A percentile compares a stretch with the other conserved stretches of the same genome.
phyloP scores from a whole-genome alignment of 2,113 vertebrate species.

The Lophura nycthemera region DNA sequence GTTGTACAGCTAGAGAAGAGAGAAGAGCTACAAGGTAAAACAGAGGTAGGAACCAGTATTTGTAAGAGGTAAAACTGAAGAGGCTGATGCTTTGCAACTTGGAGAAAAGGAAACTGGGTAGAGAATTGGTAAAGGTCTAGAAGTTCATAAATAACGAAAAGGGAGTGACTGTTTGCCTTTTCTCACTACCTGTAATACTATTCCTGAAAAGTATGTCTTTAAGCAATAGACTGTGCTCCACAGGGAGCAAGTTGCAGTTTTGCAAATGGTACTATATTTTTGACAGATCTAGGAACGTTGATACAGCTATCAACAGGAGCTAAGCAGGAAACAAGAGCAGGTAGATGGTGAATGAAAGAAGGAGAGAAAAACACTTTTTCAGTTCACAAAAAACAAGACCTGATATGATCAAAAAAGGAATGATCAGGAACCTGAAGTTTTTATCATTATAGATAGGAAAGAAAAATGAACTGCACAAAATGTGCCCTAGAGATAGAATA shows the following conservation, averaged over 20 bases:
- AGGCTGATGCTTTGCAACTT: neutral
- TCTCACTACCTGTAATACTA: neutral
- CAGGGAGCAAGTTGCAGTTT: neutral
- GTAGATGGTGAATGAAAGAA: neutral
- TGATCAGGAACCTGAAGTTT: neutral
- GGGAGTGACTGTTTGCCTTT: neutral
- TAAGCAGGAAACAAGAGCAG: neutral
- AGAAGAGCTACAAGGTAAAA: neutral
- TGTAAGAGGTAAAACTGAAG: neutral
- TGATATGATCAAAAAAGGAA: neutral
- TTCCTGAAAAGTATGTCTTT: neutral
- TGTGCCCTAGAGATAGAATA: neutral
- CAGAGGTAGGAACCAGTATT: neutral
- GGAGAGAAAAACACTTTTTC: neutral
- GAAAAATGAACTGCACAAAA: neutral
- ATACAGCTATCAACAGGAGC: neutral
- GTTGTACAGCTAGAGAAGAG: neutral
- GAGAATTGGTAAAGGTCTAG: neutral
- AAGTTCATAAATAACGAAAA: neutral
- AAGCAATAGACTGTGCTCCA: neutral
- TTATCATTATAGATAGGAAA: neutral
- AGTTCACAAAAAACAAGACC: neutral
- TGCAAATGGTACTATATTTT: neutral
- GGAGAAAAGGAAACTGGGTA: neutral
- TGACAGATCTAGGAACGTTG: neutral